Evolutionary conservation across 1,140 invertebrate genomes (phyloP), one percentile per base, ranked within the genome.

Genomic region (Diprion similis): DNA sequence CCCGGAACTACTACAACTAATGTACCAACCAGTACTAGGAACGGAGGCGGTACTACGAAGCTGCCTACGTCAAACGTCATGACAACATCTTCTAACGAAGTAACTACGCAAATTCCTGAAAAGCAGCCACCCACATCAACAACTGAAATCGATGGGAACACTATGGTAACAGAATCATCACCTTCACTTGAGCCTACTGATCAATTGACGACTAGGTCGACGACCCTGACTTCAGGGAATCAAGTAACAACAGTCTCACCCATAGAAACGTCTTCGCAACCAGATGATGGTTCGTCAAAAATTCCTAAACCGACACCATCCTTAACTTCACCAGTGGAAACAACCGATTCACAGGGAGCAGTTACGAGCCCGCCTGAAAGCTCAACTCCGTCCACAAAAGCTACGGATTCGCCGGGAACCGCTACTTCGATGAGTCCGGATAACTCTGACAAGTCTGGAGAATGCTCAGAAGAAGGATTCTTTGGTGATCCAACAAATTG

Each of bases 401-500:
- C 10, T 73, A 19, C 51, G 71, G 15, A 70, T 73, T 24, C 2
- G 72, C 46, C 67, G 17, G 37, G 68, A 73, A 59, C 10, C 9
- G 69, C 46, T 11, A 66, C 69, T 70, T 65, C 18, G 8, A 18
- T 59, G 1, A 68, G 4, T 8, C 10, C 73, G 69, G 66, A 71
- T 45, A 73, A 48, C 66, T 37, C 83, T 24, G 77, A 75, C 0
- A 37, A 37, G 24, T 37, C 24, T 37, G 24, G 24, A 37, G 59
- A 80, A 15, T 93, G 92, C 80, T 77, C 75, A 10, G 74, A 84
- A n/a, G 92, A 93, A 83, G 93, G 93, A 9, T 95, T 93, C 77
- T 91, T 90, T 80, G 87, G 90, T 3, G 89, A 94, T 84, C 89
- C 91, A 68, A 78, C 82, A 13, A 87, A 92, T 79, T 92, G 91